Percentiles rank a stretch among this genome's conserved stretches.
Evolutionary conservation across 2,113 vertebrate species (phyloP).

Genomic region (Monopterus albus): DNA sequence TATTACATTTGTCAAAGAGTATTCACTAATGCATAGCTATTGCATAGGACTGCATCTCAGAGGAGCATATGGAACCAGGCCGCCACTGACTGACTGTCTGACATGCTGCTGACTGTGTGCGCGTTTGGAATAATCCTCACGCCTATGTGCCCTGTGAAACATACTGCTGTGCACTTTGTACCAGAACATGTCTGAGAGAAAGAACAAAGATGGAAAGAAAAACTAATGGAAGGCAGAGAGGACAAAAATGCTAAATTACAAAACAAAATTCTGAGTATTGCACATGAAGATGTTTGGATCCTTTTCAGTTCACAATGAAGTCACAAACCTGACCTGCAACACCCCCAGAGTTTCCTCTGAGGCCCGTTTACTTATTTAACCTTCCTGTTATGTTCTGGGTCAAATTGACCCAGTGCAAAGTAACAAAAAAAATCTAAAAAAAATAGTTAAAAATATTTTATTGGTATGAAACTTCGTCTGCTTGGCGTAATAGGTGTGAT

Average conservation of each 20-base stretch:
- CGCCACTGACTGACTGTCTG: too few relatives aligned
- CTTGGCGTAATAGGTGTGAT: too few relatives aligned
- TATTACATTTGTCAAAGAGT: neutral
- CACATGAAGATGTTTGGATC: conserved; percentile 90
- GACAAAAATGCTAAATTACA: neutral
- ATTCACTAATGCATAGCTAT: neutral
- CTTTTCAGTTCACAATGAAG: conserved; percentile 85
- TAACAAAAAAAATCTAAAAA: too few relatives aligned
- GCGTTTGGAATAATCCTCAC: neutral
- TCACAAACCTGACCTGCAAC: conserved; percentile 84
- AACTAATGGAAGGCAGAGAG: neutral
- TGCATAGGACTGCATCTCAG: neutral
- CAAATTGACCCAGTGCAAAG: too few relatives aligned
- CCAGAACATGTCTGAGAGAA: neutral
- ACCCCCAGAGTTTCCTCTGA: conserved; percentile 81
- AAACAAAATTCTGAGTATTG: conserved; percentile 86
- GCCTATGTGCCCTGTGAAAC: neutral
- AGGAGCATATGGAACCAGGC: neutral
- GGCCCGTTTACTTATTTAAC: conserved; percentile 58
- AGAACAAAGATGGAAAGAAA: neutral
- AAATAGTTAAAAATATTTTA: too few relatives aligned
- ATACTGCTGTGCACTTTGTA: neutral
- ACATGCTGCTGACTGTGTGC: too few relatives aligned
- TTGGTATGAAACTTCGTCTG: too few relatives aligned
- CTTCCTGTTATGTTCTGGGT: too few relatives aligned